phyloP scores from a whole-genome alignment of 2,113 vertebrate species.

The Steatornis caripensis region DNA sequence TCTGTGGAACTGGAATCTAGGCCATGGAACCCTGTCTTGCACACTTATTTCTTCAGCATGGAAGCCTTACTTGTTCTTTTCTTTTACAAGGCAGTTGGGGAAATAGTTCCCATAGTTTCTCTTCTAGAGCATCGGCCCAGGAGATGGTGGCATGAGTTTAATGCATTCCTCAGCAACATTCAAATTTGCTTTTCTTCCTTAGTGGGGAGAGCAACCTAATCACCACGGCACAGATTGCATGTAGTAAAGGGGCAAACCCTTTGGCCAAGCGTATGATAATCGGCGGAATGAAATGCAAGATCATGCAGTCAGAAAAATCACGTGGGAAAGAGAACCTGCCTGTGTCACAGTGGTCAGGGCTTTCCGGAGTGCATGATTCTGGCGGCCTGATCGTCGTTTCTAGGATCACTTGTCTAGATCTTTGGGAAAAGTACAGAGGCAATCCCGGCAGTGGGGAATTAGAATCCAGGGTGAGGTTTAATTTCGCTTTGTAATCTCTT shows the following conservation, averaged over 20 bases:
- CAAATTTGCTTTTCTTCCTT: background rate
- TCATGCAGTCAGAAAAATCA: background rate
- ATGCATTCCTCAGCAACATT: background rate
- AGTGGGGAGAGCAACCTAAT: background rate
- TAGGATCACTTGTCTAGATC: background rate
- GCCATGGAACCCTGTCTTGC: background rate
- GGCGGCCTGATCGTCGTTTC: background rate
- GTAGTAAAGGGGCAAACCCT: background rate
- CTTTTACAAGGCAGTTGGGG: background rate
- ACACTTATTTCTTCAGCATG: background rate
- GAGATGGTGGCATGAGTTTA: background rate
- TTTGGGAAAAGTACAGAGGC: background rate
- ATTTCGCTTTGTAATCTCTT: background rate
- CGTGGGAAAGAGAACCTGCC: background rate
- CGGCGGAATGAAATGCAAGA: background rate
- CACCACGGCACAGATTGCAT: background rate
- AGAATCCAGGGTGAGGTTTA: background rate
- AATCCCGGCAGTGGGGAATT: background rate
- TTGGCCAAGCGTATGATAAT: background rate
- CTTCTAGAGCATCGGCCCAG: background rate
- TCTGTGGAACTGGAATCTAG: background rate
- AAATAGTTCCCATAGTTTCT: background rate
- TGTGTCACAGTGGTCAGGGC: background rate
- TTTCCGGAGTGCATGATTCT: background rate
- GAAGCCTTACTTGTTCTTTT: background rate